Base-by-base conservation (phyloP, 2,113 vertebrate species). In the Todiramphus chloris region DNA sequence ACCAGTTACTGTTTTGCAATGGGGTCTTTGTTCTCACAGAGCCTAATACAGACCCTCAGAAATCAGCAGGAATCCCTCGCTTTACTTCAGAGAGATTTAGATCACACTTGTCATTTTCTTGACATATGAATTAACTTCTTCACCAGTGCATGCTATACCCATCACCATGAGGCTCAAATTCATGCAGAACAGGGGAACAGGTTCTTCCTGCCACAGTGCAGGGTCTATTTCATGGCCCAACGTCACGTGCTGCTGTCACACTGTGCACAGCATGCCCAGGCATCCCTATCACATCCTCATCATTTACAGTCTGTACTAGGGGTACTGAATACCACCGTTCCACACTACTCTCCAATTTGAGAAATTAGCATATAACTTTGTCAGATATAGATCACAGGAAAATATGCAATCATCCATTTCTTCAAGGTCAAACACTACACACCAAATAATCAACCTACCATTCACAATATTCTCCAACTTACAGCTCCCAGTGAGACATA, bases 131-230 rank as follows among this genome's bases (percentile, higher is more conserved):
- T 55, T 41, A 21, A 78, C 87, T 67, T 79, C 74, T 89, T 74
- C 37, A 25, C 44, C 3, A 1, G 14, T 3, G 10, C 43, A 35
- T 2, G 0, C 18, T 11, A 76, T 59, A 24, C 14, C 53, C 64
- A 13, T 7, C 72, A 10, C 27, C 0, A 0, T 0, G 3, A 62
- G 39, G 31, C 53, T 25, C 0, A 0, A 35, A 43, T 0, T 0
- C 0, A 0, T 5, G 20, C 43, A 69, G 48, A 39, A n/a, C 2
- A 4, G 44, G 33, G 33, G 25, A 51, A 10, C 1, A 23, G 33
- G 9, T n/a, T n/a, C 28, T 11, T 8, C 30, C 15, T 28, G 37
- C 46, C 9, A 3, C 60, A 53, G 11, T 1, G 2, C 87, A 20
- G 66, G 5, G 18, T 18, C 44, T 28, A 0, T 68, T 43, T 24